A percentile compares a stretch with the other conserved stretches of the same genome.
Conservation (phyloP, 2,797 vertebrate genomes). For the Neostethus bicornis region DNA sequence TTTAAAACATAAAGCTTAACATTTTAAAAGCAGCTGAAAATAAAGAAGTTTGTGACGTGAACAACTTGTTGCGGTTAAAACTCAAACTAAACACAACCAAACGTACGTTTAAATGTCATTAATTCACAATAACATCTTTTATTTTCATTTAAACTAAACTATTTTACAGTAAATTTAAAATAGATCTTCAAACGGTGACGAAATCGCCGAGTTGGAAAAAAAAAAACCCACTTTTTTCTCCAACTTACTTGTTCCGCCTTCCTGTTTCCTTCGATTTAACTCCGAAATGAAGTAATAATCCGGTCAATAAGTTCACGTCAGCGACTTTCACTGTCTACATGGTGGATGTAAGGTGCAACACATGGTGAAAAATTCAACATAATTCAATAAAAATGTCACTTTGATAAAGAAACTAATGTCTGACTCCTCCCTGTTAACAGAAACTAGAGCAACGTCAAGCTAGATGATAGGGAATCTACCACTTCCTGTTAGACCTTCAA, state of each 20-base stretch:
- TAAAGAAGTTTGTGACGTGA: conserved; percentile 71
- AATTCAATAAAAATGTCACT: conserved; percentile 59
- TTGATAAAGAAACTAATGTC: conserved; percentile 68
- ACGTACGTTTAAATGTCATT: accelerated
- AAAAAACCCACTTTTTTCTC: conserved; percentile 70
- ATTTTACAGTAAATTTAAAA: not conserved
- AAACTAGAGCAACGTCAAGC: conserved; percentile 47
- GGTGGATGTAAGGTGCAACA: conserved; percentile 44
- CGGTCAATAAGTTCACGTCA: conserved; percentile 25
- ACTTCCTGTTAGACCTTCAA: conserved; percentile 52
- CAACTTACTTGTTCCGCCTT: conserved; percentile 86
- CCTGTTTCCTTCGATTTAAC: conserved; percentile 68
- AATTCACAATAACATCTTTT: accelerated
- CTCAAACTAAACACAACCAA: not conserved
- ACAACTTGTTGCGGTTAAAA: conserved; percentile 70
- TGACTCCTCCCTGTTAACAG: conserved; percentile 77
- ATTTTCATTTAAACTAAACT: not conserved
- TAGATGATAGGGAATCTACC: accelerated
- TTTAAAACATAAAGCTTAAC: no score
- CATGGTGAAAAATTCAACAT: conserved; percentile 37
- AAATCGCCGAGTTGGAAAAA: conserved; percentile 49
- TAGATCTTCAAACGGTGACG: conserved; percentile 42
- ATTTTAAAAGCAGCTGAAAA: no score
- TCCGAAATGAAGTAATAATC: conserved; percentile 13
- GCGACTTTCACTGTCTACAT: conserved; percentile 53